A percentile compares a stretch with the other conserved stretches of the same genome.
These are phyloP conservation scores for Sus cebifrons DNA, from an alignment of 2,797 vertebrate species.

Conservation along the genomic window DNA sequence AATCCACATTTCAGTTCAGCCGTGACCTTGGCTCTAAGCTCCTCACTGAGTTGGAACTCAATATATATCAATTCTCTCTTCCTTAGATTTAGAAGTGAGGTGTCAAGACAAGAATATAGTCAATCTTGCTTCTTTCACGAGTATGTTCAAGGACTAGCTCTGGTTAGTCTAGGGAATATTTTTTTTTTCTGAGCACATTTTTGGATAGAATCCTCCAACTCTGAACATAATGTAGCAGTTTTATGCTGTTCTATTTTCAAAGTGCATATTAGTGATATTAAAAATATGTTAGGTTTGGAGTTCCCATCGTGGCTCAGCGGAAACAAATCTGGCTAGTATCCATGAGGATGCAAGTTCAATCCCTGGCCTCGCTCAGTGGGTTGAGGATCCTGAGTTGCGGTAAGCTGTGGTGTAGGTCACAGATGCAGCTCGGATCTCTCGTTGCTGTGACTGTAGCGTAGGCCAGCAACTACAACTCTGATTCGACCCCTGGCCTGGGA, in stretches of 20 bases:
- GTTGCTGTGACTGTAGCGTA: too few relatives aligned
- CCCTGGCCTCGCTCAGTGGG: too few relatives aligned
- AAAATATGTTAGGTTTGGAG: not conserved
- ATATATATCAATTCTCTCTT: not conserved
- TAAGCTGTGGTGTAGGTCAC: too few relatives aligned
- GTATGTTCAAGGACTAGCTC: not conserved
- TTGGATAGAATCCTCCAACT: not conserved
- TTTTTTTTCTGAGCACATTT: conserved; percentile 46
- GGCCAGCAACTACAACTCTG: too few relatives aligned
- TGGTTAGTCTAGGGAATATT: conserved; percentile 27
- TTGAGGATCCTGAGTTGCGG: too few relatives aligned
- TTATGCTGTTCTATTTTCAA: conserved; percentile 3
- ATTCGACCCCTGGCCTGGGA: too few relatives aligned
- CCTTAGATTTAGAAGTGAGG: not conserved
- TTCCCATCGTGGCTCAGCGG: too few relatives aligned
- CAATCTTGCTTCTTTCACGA: not conserved
- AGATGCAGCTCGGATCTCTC: too few relatives aligned
- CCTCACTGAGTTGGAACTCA: not conserved
- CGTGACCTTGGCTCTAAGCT: not conserved
- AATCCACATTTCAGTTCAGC: conserved; percentile 4
- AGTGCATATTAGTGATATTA: conserved; percentile 9
- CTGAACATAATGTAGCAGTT: not conserved
- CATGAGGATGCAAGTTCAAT: too few relatives aligned
- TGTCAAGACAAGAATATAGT: not conserved
- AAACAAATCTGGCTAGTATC: too few relatives aligned